These are phyloP conservation scores for Drosophila bunnanda DNA, from an alignment of 2,888 invertebrate species.

Conservation along the genomic window DNA sequence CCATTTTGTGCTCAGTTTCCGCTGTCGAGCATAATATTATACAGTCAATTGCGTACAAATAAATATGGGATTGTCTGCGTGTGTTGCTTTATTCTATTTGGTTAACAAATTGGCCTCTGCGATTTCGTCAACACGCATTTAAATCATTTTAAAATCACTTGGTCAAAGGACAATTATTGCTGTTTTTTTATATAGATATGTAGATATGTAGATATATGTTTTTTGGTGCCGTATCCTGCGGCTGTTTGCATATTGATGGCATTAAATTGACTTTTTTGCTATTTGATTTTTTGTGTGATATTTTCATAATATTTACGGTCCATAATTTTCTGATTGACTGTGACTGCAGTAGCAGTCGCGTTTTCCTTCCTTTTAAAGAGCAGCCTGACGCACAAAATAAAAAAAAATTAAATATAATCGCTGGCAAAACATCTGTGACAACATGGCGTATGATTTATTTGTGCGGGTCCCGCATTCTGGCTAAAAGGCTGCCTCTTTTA, in stretches of 20 bases:
- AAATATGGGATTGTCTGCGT: constrained; percentile 18
- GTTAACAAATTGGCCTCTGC: constrained; percentile 43
- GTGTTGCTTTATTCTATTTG: constrained; percentile 5
- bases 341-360: neutral
- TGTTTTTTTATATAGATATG: constrained; percentile 1
- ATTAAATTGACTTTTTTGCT: constrained; percentile 67
- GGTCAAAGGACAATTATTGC: constrained; percentile 19
- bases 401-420: constrained; percentile 20
- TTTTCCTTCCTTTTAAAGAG: constrained; percentile 34
- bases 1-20: constrained; percentile 76
- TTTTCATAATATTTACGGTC: constrained; percentile 49
- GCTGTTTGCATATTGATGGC: constrained; percentile 35
- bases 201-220: neutral
- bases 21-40: constrained; percentile 2
- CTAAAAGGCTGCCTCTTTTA: constrained; percentile 2
- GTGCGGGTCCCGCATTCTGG: constrained; percentile 65
- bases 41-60: constrained; percentile 11
- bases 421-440: constrained; percentile 38
- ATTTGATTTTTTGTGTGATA: constrained; percentile 27
- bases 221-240: constrained; percentile 4
- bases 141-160: constrained; percentile 56
- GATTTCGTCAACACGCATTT: constrained; percentile 52
- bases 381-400: neutral
- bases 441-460: constrained; percentile 66
- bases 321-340: constrained; percentile 29